These are phyloP conservation scores for Eulemur albifrons DNA, from an alignment of 2,797 vertebrate species.

Conservation along the genomic window DNA sequence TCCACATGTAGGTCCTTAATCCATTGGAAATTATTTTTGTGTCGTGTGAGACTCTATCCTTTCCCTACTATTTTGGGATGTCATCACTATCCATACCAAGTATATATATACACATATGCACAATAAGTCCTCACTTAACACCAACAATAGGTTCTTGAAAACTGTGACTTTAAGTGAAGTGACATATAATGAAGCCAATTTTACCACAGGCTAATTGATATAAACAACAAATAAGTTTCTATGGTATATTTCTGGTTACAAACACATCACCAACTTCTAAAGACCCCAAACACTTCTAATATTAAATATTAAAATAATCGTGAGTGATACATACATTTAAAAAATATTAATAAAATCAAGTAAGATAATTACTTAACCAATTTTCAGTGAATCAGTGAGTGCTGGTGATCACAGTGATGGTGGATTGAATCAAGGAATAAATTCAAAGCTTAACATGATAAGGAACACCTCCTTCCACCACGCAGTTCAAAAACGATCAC, in stretches of 20 bases:
- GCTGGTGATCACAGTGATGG: background rate
- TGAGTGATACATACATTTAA: background rate
- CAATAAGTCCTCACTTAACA: background rate
- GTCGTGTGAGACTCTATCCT: background rate
- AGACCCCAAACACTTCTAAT: background rate
- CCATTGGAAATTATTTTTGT: background rate
- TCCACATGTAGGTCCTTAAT: background rate
- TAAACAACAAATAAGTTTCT: background rate
- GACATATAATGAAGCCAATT: background rate
- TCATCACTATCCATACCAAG: background rate
- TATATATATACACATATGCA: background rate
- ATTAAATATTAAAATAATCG: background rate
- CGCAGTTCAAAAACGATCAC: background rate
- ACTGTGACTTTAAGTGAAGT: background rate
- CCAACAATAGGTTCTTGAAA: background rate
- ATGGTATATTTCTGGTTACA: background rate
- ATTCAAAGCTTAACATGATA: background rate
- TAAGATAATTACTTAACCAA: background rate
- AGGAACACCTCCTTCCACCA: background rate
- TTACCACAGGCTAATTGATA: background rate
- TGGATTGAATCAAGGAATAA: background rate
- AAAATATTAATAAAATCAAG: background rate
- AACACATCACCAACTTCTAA: background rate
- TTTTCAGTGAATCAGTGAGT: background rate
- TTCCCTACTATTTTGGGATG: background rate